Evolutionary conservation across 2,797 vertebrate species (phyloP).

Genomic region (Benthosema pterotum): DNA sequence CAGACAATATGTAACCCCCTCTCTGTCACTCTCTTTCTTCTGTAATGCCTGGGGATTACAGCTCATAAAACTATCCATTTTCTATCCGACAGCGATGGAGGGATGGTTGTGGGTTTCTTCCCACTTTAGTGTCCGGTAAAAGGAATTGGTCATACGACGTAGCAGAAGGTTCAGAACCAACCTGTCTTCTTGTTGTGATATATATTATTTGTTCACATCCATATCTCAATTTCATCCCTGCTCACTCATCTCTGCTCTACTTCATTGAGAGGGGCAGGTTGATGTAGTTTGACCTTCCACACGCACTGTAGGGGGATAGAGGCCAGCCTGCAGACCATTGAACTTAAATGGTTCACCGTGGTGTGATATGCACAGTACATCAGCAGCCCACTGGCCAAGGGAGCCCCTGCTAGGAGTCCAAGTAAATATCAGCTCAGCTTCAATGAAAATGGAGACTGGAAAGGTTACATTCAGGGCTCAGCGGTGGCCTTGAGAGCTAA

Average conservation of each 20-base stretch:
- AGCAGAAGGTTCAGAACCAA: constrained; percentile 2
- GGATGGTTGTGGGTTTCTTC: constrained; percentile 5
- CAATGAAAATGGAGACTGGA: constrained; percentile 19
- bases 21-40: neutral
- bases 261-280: neutral
- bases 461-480: constrained; percentile 1
- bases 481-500: constrained; percentile 3
- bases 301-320: constrained; percentile 6
- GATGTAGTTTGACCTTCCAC: constrained; percentile 19
- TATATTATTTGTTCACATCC: neutral
- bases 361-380: no score
- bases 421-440: neutral
- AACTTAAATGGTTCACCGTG: constrained; percentile 28
- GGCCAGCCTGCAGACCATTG: constrained; percentile 49
- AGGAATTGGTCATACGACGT: constrained; percentile 7
- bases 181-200: no score
- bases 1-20: constrained; percentile 24
- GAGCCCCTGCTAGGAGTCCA: neutral
- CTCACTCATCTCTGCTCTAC: constrained; percentile 1
- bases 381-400: constrained; percentile 11
- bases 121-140: neutral
- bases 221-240: neutral
- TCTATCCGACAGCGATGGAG: constrained; percentile 10
- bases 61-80: constrained; percentile 15
- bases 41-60: constrained; percentile 5